Percentiles rank a stretch among this genome's conserved stretches.
Conservation (phyloP, 2,113 vertebrate species). For the Odobenus rosmarus region DNA sequence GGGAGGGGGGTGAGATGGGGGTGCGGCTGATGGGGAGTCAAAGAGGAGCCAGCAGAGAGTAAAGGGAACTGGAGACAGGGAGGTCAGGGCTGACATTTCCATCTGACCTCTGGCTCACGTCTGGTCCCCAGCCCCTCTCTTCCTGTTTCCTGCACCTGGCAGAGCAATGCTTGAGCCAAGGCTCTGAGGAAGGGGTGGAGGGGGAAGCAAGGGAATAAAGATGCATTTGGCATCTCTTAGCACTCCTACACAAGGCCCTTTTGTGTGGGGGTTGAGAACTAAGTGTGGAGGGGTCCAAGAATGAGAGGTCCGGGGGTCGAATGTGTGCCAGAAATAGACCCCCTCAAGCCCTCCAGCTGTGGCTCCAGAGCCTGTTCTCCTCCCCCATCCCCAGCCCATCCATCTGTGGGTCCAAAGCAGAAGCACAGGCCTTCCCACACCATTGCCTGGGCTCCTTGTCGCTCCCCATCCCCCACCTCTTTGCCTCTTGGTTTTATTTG, state of each 20-base stretch:
- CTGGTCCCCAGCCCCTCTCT: background rate
- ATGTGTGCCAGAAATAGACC: slow-evolving; percentile 69
- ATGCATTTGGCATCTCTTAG: slow-evolving; percentile 55
- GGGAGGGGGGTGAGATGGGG: too few species aligned
- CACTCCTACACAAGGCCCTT: slow-evolving; percentile 70
- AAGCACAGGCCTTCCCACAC: background rate
- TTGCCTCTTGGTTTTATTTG: background rate
- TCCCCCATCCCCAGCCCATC: background rate
- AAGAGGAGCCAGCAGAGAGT: background rate
- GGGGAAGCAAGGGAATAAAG: slow-evolving; percentile 40
- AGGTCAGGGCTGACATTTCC: background rate
- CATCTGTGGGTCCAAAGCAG: slow-evolving; percentile 42
- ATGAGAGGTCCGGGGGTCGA: slow-evolving; percentile 53
- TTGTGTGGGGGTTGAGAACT: slow-evolving; percentile 65
- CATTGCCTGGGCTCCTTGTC: background rate
- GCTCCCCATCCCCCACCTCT: background rate
- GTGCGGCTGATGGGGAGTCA: background rate
- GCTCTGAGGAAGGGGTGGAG: background rate
- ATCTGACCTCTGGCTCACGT: slow-evolving; percentile 20
- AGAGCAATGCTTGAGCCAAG: slow-evolving; percentile 57
- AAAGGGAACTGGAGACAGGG: rapidly evolving
- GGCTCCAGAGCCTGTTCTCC: background rate
- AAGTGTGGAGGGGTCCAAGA: slow-evolving; percentile 50
- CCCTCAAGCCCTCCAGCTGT: slow-evolving; percentile 71
- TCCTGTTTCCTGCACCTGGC: slow-evolving; percentile 77